Conservation (phyloP, 2,797 vertebrate species). For the Coluber constrictor region DNA sequence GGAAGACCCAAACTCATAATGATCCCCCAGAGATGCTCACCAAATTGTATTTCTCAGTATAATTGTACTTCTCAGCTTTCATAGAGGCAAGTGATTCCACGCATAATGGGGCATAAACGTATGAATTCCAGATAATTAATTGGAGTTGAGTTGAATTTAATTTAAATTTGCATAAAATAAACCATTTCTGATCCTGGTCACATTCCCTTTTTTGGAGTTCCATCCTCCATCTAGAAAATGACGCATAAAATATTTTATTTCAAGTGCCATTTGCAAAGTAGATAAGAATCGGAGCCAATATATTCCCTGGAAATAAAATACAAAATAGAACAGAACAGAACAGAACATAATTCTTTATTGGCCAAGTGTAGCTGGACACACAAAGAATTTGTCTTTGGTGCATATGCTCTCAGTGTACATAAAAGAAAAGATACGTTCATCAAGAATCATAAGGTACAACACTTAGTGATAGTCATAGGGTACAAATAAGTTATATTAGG, state of each 20-base stretch:
- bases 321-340: too few species aligned
- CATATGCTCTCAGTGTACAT: too few species aligned
- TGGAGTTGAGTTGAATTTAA: neutral
- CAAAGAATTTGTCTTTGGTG: too few species aligned
- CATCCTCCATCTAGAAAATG: neutral
- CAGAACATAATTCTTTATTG: too few species aligned
- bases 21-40: neutral
- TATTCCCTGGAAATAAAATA: too few species aligned
- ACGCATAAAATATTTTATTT: neutral
- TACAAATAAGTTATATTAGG: too few species aligned
- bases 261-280: neutral
- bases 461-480: too few species aligned
- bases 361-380: too few species aligned
- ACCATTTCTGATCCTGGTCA: neutral
- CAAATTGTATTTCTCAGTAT: neutral
- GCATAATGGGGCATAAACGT: neutral
- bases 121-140: neutral
- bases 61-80: neutral
- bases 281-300: neutral
- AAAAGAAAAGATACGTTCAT: too few species aligned
- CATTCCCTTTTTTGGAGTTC: neutral
- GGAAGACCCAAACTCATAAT: neutral
- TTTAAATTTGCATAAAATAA: neutral
- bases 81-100: neutral
- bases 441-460: too few species aligned